Conservation (phyloP, 2,888 invertebrate genomes). For the Standfussiana lucernea region DNA sequence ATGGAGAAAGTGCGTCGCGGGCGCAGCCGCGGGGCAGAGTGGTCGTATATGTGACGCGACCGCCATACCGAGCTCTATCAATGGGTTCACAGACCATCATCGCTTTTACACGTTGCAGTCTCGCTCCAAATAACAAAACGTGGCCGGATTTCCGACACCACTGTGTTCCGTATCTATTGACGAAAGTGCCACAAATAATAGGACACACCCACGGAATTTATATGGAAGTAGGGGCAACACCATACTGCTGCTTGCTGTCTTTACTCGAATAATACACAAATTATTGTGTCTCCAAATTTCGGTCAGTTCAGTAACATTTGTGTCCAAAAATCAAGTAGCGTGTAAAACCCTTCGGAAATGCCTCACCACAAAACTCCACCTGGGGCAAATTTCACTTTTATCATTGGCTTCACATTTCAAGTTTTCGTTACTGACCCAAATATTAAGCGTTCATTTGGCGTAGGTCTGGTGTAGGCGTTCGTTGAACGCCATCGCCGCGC, state of each 20-base stretch:
- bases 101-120: conserved; percentile 83
- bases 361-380: neutral
- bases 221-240: conserved; percentile 23
- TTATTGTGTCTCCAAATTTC: neutral
- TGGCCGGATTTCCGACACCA: conserved; percentile 86
- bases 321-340: neutral
- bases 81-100: conserved; percentile 84
- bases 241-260: neutral
- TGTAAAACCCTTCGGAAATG: neutral
- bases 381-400: neutral
- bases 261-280: conserved; percentile 7
- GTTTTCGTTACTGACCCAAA: neutral
- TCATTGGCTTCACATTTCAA: neutral
- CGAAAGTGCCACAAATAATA: conserved; percentile 62
- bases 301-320: neutral
- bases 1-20: conserved; percentile 84
- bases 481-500: neutral
- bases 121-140: conserved; percentile 86
- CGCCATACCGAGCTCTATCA: conserved; percentile 81
- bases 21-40: conserved; percentile 62
- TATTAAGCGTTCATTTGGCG: neutral
- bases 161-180: conserved; percentile 67
- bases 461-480: conserved; percentile 2
- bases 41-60: conserved; percentile 76
- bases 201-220: conserved; percentile 58